Base-by-base conservation (phyloP, 2,888 invertebrate genomes). In the Dastarcus helophoroides region DNA sequence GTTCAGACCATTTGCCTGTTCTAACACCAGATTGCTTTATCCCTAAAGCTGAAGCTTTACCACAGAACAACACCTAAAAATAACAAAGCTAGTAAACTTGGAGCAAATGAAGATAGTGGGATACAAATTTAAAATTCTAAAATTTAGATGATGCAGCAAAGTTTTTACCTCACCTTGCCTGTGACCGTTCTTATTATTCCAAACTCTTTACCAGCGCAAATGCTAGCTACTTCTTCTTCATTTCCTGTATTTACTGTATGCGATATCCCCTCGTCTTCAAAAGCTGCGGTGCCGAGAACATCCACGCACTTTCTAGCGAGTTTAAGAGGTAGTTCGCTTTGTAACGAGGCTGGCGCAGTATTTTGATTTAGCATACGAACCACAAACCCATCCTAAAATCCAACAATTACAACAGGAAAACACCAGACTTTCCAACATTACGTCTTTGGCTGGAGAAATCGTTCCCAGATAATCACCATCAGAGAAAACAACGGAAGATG, bases 191-290 rank as follows among this genome's bases (percentile, higher is more conserved):
- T 74, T 3, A 93, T 67, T 22, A 94, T 62, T 2, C 81, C 83
- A 58, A 95, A 94, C 47, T 94, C 93, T 59, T 90, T 91, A 14
- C 91, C 93, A 23, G 84, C 79, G 23, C 75, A 73, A 31, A 94
- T 78, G 26, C 73, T 71, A 7, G 72, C 64, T 1, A 85, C 69
- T 45, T 90, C 90, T 46, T 90, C 86, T 42, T 90, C 89, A 41
- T 43, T 54, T 16, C 53, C 58, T 6, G 52, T 54, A 32, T 53
- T 59, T 5, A 61, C 50, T 3, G 55, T 51, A 35, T 53, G 51
- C 5, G 48, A 43, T 15, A 48, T 49, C 3, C 63, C 64, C 46
- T 80, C 80, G 45, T 77, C 77, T 46, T 83, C 82, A 52, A 79
- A 80, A 1, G 71, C 59, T 4, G 81, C 74, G 40, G 72, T 71